A percentile compares a stretch with the other conserved stretches of the same genome.
phyloP scores from a whole-genome alignment of 2,888 invertebrate genomes.

The Campoplex nolae region DNA sequence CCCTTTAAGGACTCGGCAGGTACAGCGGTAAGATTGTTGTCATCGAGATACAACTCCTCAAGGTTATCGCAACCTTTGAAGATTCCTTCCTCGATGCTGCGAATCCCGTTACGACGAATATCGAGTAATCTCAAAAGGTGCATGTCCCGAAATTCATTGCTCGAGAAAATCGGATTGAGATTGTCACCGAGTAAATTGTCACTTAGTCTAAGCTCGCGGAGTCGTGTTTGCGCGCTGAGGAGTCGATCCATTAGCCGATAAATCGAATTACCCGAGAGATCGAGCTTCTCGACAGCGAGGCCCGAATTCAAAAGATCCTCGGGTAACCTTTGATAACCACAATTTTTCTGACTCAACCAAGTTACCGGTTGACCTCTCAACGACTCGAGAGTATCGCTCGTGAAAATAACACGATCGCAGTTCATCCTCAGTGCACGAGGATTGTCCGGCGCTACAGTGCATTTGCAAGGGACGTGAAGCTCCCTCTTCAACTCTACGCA shows the following conservation, averaged over 20 bases:
- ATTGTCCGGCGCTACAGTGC: constrained; percentile 81
- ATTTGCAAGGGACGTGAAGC: constrained; percentile 91
- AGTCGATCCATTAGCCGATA: constrained; percentile 92
- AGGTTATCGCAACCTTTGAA: constrained; percentile 93
- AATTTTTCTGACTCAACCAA: constrained; percentile 91
- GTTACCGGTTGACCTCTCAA: constrained; percentile 93
- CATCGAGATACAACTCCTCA: constrained; percentile 92
- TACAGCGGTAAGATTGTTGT: constrained; percentile 91
- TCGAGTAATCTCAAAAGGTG: constrained; percentile 90
- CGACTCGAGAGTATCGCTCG: constrained; percentile 91
- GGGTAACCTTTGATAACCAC: constrained; percentile 93
- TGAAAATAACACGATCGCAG: constrained; percentile 93
- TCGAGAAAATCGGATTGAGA: constrained; percentile 95
- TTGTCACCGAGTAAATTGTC: constrained; percentile 96
- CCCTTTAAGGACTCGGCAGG: constrained; percentile 94
- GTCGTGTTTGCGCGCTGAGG: constrained; percentile 88
- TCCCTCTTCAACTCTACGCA: constrained; percentile 92
- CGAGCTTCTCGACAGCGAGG: constrained; percentile 90
- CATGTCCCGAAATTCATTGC: constrained; percentile 92
- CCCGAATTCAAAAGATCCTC: constrained; percentile 83
- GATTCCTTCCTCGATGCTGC: constrained; percentile 94
- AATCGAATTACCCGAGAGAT: constrained; percentile 93
- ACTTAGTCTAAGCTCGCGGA: constrained; percentile 90
- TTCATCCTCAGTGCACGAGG: constrained; percentile 89
- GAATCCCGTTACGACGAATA: constrained; percentile 92